phyloP scores from a whole-genome alignment of 2,888 invertebrate genomes.

The Cistogaster globosa region DNA sequence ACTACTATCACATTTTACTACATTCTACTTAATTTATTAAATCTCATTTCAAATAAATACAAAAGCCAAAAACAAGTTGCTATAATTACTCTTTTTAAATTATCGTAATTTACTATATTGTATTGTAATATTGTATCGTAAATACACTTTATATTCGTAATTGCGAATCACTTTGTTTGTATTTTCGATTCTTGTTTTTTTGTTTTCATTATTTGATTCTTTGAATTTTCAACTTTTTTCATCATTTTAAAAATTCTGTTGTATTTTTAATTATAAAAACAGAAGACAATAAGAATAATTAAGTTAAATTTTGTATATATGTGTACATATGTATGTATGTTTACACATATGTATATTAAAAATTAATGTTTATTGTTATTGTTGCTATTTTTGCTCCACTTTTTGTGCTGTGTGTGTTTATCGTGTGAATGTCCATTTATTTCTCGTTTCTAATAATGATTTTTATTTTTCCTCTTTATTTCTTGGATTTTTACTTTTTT shows the following conservation, averaged over 20 bases:
- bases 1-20: conserved; percentile 55
- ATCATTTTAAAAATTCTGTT: conserved; percentile 24
- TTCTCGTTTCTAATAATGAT: conserved; percentile 20
- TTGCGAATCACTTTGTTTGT: conserved; percentile 58
- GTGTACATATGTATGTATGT: background rate
- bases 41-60: conserved; percentile 52
- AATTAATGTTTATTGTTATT: conserved; percentile 29
- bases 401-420: conserved; percentile 28
- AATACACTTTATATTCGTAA: conserved; percentile 56
- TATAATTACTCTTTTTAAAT: conserved; percentile 64
- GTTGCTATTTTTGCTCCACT: conserved; percentile 29
- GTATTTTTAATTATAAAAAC: conserved; percentile 30
- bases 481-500: conserved; percentile 42
- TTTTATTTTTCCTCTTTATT: background rate
- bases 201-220: conserved; percentile 27
- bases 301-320: background rate
- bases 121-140: conserved; percentile 61
- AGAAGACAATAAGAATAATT: conserved; percentile 34
- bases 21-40: conserved; percentile 59
- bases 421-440: conserved; percentile 58
- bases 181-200: conserved; percentile 1
- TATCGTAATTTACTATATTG: conserved; percentile 52
- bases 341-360: too few species aligned
- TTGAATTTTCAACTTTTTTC: conserved; percentile 28
- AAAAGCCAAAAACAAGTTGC: conserved; percentile 57